A percentile compares a stretch with the other conserved stretches of the same genome.
Conservation (phyloP, 2,797 vertebrate genomes). For the Heterohyrax brucei region DNA sequence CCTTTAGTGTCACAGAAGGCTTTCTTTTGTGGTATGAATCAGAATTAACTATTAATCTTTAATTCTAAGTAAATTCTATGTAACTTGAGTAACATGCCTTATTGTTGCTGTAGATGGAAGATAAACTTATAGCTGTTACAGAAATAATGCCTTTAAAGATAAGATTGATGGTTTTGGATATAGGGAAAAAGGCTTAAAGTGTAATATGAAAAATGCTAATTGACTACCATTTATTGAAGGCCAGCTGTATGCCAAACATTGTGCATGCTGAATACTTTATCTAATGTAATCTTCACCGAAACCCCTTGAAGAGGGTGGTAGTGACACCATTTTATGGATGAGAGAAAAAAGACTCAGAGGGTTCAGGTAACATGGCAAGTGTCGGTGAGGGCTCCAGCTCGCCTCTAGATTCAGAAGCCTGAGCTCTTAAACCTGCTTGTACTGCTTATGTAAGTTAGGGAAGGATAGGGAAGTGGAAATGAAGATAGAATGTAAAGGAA, state of each 20-base stretch:
- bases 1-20: too few relatives aligned
- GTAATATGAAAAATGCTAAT: constrained; percentile 18
- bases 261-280: background rate
- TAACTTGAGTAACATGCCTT: constrained; percentile 36
- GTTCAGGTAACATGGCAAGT: background rate
- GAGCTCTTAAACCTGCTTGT: background rate
- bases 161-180: constrained; percentile 9
- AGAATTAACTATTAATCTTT: constrained; percentile 57
- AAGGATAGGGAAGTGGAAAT: background rate
- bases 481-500: constrained; percentile 24
- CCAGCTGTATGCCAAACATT: background rate
- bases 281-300: background rate
- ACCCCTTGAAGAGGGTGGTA: background rate
- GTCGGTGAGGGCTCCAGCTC: background rate
- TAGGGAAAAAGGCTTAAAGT: background rate
- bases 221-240: background rate
- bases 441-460: too few relatives aligned
- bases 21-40: background rate
- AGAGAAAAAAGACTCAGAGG: background rate
- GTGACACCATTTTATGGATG: background rate
- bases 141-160: constrained; percentile 40
- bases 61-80: constrained; percentile 38
- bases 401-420: background rate
- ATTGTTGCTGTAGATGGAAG: constrained; percentile 23
- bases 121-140: background rate